A percentile compares a stretch with the other conserved stretches of the same genome.
These are phyloP conservation scores for Sitobion miscanthi DNA, from an alignment of 1,140 invertebrate genomes.

Conservation along the genomic window DNA sequence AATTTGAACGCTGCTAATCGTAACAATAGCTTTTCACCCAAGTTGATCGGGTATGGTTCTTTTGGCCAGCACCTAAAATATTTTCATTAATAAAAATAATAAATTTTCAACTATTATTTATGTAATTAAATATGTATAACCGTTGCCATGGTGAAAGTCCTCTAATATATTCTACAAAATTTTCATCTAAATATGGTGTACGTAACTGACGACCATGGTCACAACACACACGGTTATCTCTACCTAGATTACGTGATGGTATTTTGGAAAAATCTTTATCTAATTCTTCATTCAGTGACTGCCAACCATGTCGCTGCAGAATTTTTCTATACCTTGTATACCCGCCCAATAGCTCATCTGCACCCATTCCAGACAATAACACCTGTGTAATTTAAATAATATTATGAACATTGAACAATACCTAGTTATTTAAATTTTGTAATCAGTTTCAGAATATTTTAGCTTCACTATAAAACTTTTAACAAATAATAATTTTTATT, in stretches of 20 bases:
- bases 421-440: neutral
- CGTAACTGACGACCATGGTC: slow-evolving; percentile 80
- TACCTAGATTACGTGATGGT: slow-evolving; percentile 87
- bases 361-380: slow-evolving; percentile 90
- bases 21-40: slow-evolving; percentile 94
- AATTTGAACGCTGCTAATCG: slow-evolving; percentile 78
- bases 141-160: slow-evolving; percentile 77
- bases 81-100: neutral
- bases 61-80: slow-evolving; percentile 50
- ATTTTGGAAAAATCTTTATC: slow-evolving; percentile 82
- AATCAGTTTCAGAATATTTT: neutral
- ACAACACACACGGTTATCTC: slow-evolving; percentile 88
- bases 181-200: slow-evolving; percentile 95
- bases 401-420: slow-evolving; percentile 31
- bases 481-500: neutral
- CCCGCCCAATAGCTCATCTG: slow-evolving; percentile 96
- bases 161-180: slow-evolving; percentile 78
- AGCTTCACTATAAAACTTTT: neutral
- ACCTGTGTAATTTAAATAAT: slow-evolving; percentile 67
- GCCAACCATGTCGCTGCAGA: slow-evolving; percentile 73
- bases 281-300: slow-evolving; percentile 73
- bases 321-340: slow-evolving; percentile 86
- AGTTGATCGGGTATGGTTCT: slow-evolving; percentile 66
- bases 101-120: neutral
- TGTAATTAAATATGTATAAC: slow-evolving; percentile 64